Evolutionary conservation across 2,797 vertebrate genomes (phyloP).

Genomic region (Sebastes miniatus): DNA sequence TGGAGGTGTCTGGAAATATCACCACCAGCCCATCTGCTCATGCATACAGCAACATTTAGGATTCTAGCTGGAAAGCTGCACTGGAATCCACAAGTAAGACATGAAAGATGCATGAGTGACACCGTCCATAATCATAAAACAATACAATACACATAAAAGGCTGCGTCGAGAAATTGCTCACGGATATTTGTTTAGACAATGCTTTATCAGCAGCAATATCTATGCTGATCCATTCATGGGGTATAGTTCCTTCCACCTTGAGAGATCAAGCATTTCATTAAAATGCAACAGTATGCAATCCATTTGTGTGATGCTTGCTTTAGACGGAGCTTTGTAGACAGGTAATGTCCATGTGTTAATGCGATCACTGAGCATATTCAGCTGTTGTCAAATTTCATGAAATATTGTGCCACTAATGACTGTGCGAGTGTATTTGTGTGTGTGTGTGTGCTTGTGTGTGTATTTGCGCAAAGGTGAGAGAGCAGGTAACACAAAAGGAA

Average conservation of each 20-base stretch:
- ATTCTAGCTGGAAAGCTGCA: neutral
- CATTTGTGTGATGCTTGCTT: slow-evolving; percentile 9
- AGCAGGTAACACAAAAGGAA: slow-evolving; percentile 24
- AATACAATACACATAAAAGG: neutral
- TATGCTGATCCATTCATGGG: slow-evolving; percentile 26
- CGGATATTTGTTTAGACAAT: neutral
- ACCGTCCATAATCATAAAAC: neutral
- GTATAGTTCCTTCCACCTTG: slow-evolving; percentile 2
- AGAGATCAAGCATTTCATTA: slow-evolving; percentile 11
- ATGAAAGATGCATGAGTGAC: slow-evolving; percentile 23
- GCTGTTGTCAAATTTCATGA: slow-evolving; percentile 32
- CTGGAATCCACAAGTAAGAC: neutral
- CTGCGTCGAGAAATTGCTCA: neutral
- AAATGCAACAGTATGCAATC: slow-evolving; percentile 8
- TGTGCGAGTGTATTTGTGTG: neutral
- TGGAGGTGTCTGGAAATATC: neutral
- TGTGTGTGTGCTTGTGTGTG: neutral
- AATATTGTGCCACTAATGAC: slow-evolving; percentile 20
- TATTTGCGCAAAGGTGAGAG: neutral
- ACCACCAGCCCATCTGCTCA: slow-evolving; percentile 7
- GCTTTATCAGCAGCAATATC: slow-evolving; percentile 25
- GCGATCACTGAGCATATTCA: slow-evolving; percentile 18
- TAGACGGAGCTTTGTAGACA: slow-evolving; percentile 23
- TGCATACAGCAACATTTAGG: neutral
- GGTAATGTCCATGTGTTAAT: slow-evolving; percentile 40